These are phyloP conservation scores for Mionectes macconnelli DNA, from an alignment of 2,113 vertebrate species.

Conservation along the genomic window DNA sequence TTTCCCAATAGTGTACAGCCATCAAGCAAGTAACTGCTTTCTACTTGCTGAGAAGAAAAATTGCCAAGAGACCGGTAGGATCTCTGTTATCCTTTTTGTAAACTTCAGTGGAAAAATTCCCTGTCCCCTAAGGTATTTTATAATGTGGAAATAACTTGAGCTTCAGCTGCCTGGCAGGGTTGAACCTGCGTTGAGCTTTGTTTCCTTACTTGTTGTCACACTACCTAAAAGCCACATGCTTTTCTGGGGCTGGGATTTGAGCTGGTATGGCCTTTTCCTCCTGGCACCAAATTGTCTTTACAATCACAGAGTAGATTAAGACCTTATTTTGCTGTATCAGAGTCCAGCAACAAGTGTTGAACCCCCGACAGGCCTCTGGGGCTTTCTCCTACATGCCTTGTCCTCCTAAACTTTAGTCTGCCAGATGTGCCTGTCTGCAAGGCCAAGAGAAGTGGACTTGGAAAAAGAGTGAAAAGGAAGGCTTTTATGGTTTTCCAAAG, in stretches of 20 bases:
- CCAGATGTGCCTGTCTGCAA: background rate
- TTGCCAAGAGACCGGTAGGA: background rate
- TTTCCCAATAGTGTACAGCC: background rate
- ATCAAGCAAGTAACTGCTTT: background rate
- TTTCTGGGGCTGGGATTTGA: background rate
- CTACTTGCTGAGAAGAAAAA: background rate
- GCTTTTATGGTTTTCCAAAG: background rate
- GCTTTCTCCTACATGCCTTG: background rate
- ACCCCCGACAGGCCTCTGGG: background rate
- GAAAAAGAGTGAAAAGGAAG: background rate
- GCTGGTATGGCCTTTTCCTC: background rate
- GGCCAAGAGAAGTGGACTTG: background rate
- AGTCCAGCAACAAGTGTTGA: background rate
- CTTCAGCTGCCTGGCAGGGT: background rate
- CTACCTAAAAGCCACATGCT: background rate
- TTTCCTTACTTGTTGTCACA: accelerated
- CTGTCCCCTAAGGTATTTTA: background rate
- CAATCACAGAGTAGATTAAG: background rate
- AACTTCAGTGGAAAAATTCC: background rate
- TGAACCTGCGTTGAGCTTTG: accelerated
- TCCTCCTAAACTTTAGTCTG: background rate
- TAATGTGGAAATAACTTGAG: slow-evolving; percentile 13
- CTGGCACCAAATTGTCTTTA: background rate
- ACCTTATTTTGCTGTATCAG: background rate
- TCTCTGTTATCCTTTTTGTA: background rate